A percentile compares a stretch with the other conserved stretches of the same genome.
phyloP scores from a whole-genome alignment of 2,797 vertebrate species.

The Labeo calbasu region DNA sequence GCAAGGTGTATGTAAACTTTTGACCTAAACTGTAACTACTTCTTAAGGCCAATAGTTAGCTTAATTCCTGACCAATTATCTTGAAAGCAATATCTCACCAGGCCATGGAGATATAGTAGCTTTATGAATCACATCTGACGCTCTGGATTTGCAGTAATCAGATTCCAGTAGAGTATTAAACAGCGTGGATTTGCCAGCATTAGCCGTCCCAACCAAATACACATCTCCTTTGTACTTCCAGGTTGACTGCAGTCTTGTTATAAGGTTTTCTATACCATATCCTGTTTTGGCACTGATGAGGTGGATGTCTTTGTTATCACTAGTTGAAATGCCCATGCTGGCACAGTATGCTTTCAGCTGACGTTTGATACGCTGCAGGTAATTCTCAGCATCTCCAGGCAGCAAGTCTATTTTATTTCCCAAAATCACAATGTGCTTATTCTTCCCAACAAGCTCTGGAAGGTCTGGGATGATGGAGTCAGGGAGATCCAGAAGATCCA shows the following conservation, averaged over 20 bases:
- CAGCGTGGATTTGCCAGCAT: constrained; percentile 91
- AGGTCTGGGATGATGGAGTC: constrained; percentile 80
- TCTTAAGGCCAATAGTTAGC: background rate
- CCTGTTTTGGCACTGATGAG: constrained; percentile 94
- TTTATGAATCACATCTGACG: constrained; percentile 75
- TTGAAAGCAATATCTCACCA: constrained; percentile 72
- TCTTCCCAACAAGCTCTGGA: constrained; percentile 73
- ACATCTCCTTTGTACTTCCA: constrained; percentile 90
- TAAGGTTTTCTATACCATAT: constrained; percentile 86
- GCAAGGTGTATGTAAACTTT: too few species aligned
- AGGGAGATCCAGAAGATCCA: constrained; percentile 87
- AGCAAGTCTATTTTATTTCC: constrained; percentile 91
- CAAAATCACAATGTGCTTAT: constrained; percentile 82
- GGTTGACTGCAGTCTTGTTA: constrained; percentile 84
- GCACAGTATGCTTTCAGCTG: constrained; percentile 73
- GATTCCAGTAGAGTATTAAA: constrained; percentile 89
- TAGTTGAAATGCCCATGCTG: constrained; percentile 69
- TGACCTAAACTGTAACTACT: too few species aligned
- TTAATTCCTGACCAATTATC: background rate
- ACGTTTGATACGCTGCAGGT: constrained; percentile 79
- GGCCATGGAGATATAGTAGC: constrained; percentile 94
- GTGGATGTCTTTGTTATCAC: constrained; percentile 76
- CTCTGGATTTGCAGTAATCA: constrained; percentile 89
- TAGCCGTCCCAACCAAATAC: constrained; percentile 88
- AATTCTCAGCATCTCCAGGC: constrained; percentile 77